These are phyloP conservation scores for Naso thynnoides DNA, from an alignment of 2,797 vertebrate genomes.

Conservation along the genomic window DNA sequence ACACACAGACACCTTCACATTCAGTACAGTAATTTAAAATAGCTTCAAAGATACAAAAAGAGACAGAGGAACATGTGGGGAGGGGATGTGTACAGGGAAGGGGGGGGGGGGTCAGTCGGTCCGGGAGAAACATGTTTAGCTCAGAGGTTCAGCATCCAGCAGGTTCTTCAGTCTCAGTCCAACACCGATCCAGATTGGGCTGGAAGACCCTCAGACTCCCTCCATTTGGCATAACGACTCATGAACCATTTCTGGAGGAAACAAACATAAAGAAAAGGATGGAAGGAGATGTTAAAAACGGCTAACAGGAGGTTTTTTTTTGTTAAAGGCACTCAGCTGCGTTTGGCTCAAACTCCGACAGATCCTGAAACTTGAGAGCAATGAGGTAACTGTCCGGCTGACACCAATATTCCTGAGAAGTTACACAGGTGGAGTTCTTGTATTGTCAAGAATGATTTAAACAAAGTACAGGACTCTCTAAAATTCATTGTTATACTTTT, in stretches of 20 bases:
- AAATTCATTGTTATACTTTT: conserved; percentile 6
- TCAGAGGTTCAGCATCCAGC: conserved; percentile 23
- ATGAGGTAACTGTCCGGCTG: conserved; percentile 34
- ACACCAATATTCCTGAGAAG: conserved; percentile 62
- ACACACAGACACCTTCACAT: conserved; percentile 78
- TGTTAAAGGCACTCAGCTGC: neutral
- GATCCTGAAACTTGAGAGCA: conserved; percentile 49
- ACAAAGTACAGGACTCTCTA: neutral
- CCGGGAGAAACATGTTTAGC: conserved; percentile 27
- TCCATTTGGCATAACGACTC: conserved; percentile 91
- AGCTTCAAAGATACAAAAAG: conserved; percentile 70
- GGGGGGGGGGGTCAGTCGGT: conserved; percentile 27
- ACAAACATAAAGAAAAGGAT: conserved; percentile 5
- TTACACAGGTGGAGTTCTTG: conserved; percentile 19
- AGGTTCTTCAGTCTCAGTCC: conserved; percentile 81
- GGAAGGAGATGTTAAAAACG: conserved; percentile 11
- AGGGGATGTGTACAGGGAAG: neutral
- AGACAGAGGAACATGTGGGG: conserved; percentile 1
- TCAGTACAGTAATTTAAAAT: conserved; percentile 65
- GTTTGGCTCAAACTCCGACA: conserved; percentile 3
- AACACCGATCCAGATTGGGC: conserved; percentile 91
- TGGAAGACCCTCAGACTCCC: conserved; percentile 92
- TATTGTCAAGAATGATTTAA: conserved; percentile 21
- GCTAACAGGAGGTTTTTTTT: neutral
- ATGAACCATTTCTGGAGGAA: conserved; percentile 92